These are phyloP conservation scores for Tauraco hartlaubi DNA, from an alignment of 2,797 vertebrate genomes.

Conservation along the genomic window DNA sequence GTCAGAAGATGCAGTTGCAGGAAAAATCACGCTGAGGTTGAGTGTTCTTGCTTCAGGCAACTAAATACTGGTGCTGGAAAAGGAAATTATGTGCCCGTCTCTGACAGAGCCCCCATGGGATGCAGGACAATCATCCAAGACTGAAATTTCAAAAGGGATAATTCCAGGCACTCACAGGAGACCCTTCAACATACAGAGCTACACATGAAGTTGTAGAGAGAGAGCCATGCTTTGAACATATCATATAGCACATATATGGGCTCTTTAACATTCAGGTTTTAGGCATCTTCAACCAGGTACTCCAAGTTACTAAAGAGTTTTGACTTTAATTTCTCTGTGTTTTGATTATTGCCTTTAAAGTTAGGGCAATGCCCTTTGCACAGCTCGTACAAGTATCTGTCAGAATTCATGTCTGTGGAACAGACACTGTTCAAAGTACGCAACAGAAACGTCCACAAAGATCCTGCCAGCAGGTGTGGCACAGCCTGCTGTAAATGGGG, in stretches of 20 bases:
- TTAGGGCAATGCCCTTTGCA: background rate
- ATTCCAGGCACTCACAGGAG: background rate
- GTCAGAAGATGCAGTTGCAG: constrained; percentile 14
- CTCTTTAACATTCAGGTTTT: background rate
- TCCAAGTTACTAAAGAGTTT: background rate
- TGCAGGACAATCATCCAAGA: background rate
- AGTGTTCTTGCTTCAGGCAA: background rate
- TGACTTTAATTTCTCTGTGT: background rate
- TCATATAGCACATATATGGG: too few relatives aligned
- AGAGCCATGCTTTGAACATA: background rate
- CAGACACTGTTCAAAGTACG: background rate
- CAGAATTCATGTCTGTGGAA: background rate
- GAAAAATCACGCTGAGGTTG: background rate
- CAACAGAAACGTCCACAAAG: background rate
- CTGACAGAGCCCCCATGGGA: background rate
- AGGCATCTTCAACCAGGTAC: background rate
- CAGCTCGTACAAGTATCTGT: background rate
- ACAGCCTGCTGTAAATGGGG: background rate
- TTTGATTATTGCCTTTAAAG: background rate
- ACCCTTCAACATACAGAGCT: background rate
- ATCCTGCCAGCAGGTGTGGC: background rate
- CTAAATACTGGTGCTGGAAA: background rate
- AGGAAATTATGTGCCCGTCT: background rate
- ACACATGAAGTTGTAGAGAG: background rate
- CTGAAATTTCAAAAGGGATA: background rate